Base-by-base conservation (phyloP, 2,113 vertebrate genomes). In the Malurus alboscapulatus region DNA sequence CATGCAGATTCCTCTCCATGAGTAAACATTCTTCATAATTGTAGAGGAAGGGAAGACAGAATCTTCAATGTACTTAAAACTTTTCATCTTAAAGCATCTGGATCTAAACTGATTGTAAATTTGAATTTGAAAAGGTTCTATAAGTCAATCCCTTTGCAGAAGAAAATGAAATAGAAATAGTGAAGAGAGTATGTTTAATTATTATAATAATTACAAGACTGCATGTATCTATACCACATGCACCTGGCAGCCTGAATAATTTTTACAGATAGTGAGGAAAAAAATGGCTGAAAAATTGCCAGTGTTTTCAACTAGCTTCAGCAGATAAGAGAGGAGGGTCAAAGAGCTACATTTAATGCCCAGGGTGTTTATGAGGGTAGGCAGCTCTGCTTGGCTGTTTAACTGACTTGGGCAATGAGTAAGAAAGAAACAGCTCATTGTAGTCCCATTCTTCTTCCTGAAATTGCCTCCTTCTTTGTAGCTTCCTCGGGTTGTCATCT, bases 1-100 rank as follows among this genome's bases (percentile, higher is more conserved):
- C 20, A 54, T 62, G 57, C 0, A 0, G 10, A 38, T 82, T 82
- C 18, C 12, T 48, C 7, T 45, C 20, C 24, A 8, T 15, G 5
- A 51, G 16, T 42, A 89, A 81, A 55, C 3, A 32, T 3, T 84
- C 8, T 13, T 72, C 25, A 21, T 19, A 68, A 38, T 11, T 71
- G 34, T 22, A 83, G 40, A 57, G 44, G 9, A 65, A 20, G 24
- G 19, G 7, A 79, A n/a, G 36, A 76, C 16, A 73, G 36, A 77
- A 73, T 36, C 29, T 57, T 15, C 25, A 61, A 13, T 18, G 16
- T 26, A 34, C 17, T 27, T 57, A 32, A 71, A 54, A 66, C 7
- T 85, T 86, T 77, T 73, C 5, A 36, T 45, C 14, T 63, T 76
- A 58, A 86, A 86, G 9, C 10, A 48, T 7, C n/a, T 73, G 72